phyloP scores from a whole-genome alignment of 2,888 invertebrate genomes.

The Shargacucullia verbasci region DNA sequence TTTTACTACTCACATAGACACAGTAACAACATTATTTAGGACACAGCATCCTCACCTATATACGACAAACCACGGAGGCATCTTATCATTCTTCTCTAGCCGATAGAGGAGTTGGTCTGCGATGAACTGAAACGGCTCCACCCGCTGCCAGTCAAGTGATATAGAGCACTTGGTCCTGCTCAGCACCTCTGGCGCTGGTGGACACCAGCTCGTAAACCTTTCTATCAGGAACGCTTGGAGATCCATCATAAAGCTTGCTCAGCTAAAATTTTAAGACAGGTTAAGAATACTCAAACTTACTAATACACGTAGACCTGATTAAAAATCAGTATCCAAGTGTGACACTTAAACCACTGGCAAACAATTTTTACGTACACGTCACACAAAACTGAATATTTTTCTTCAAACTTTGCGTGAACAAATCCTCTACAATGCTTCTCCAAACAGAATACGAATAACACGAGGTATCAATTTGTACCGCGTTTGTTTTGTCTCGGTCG shows the following conservation, averaged over 20 bases:
- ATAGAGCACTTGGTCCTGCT: constrained; percentile 66
- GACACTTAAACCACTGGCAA: not conserved
- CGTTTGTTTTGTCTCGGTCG: constrained; percentile 7
- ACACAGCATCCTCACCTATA: constrained; percentile 69
- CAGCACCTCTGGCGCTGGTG: constrained; percentile 67
- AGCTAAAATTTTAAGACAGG: not conserved
- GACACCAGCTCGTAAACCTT: constrained; percentile 70
- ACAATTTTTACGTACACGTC: not conserved
- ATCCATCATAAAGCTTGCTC: constrained; percentile 34
- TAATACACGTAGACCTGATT: too few relatives aligned
- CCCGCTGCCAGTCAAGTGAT: constrained; percentile 66
- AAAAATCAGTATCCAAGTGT: not conserved
- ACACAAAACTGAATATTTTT: not conserved
- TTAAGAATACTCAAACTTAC: not conserved
- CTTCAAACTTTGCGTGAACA: constrained; percentile 3
- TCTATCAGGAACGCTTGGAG: constrained; percentile 65
- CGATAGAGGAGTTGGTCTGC: constrained; percentile 67
- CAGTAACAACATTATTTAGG: too few relatives aligned
- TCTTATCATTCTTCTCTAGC: constrained; percentile 78
- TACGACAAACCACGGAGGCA: constrained; percentile 78
- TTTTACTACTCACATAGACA: not conserved
- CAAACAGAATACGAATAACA: constrained; percentile 12
- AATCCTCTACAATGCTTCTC: constrained; percentile 1
- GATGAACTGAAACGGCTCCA: constrained; percentile 68
- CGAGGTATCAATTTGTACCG: constrained; percentile 17